Evolutionary conservation across 2,888 invertebrate species (phyloP).

Genomic region (Eupelmus urozonus): DNA sequence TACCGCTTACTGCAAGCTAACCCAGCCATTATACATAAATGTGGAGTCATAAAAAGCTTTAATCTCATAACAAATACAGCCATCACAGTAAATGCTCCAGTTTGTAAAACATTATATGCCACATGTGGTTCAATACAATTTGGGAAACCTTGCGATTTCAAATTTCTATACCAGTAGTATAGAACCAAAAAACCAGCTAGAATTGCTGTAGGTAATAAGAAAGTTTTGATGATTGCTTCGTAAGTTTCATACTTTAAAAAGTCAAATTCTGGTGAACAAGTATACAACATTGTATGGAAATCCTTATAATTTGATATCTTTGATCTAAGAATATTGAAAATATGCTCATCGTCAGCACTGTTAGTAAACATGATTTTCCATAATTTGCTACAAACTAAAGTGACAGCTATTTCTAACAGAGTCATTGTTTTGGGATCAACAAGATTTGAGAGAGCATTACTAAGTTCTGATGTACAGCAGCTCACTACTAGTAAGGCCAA

Average conservation of each 20-base stretch:
- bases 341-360: constrained; percentile 82
- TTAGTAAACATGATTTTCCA: constrained; percentile 65
- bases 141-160: constrained; percentile 70
- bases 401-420: constrained; percentile 66
- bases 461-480: constrained; percentile 61
- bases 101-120: constrained; percentile 86
- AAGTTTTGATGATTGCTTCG: constrained; percentile 78
- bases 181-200: constrained; percentile 76
- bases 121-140: constrained; percentile 79
- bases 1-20: constrained; percentile 82
- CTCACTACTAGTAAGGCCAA: constrained; percentile 77
- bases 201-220: constrained; percentile 81
- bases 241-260: constrained; percentile 82
- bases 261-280: constrained; percentile 87
- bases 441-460: constrained; percentile 61
- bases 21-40: constrained; percentile 86
- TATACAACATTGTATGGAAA: constrained; percentile 88
- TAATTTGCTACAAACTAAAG: constrained; percentile 65
- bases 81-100: constrained; percentile 85
- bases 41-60: constrained; percentile 88
- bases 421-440: constrained; percentile 58
- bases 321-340: constrained; percentile 84
- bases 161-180: constrained; percentile 76
- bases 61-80: constrained; percentile 88
- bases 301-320: constrained; percentile 84